These are phyloP conservation scores for Axis porcinus DNA, from an alignment of 2,113 vertebrate species.

Conservation along the genomic window DNA sequence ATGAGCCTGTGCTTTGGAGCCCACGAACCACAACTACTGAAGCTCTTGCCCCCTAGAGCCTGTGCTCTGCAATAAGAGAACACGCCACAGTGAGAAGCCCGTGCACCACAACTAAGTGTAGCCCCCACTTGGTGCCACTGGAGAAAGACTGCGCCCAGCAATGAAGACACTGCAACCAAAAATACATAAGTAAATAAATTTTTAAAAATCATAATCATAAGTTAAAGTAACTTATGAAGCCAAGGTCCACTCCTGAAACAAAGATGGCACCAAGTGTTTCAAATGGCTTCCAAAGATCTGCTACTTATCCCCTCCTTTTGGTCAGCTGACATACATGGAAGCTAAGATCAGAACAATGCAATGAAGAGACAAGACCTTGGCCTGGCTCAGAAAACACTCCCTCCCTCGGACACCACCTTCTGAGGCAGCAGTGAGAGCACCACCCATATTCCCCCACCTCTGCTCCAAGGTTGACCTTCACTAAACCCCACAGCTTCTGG, in stretches of 20 bases:
- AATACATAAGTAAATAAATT: not conserved
- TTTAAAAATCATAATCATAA: not conserved
- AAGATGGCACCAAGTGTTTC: not conserved
- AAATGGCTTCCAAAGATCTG: not conserved
- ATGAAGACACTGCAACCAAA: not conserved
- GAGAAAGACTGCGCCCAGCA: not conserved
- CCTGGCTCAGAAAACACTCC: not conserved
- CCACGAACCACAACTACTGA: fast-evolving
- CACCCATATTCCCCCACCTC: not conserved
- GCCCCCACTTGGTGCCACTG: not conserved
- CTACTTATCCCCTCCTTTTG: not conserved
- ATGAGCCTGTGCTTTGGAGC: not conserved
- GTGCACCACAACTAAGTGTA: not conserved
- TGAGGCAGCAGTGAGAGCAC: not conserved
- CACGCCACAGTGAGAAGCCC: not conserved
- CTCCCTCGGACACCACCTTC: fast-evolving
- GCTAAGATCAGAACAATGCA: not conserved
- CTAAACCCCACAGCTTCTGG: not conserved
- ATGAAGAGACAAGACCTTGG: not conserved
- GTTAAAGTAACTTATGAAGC: not conserved
- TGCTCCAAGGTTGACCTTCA: not conserved
- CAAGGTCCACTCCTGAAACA: not conserved
- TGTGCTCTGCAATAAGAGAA: not conserved
- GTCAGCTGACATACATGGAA: not conserved
- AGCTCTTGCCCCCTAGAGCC: not conserved